phyloP scores from a whole-genome alignment of 2,888 invertebrate species.

The Luperina nickerlii region DNA sequence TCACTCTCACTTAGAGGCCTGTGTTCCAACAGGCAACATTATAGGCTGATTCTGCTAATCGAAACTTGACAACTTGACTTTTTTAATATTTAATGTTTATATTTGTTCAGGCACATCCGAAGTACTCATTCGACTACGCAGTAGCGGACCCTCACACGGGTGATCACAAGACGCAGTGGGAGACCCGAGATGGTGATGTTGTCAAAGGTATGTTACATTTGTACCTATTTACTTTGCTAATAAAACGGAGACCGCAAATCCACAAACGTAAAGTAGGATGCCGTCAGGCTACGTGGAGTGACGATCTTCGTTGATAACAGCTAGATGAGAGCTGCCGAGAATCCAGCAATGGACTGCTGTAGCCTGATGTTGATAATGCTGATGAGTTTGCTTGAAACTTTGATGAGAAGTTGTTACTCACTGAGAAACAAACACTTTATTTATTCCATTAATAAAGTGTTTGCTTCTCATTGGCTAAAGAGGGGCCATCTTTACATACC shows the following conservation, averaged over 20 bases:
- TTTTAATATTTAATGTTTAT: slow-evolving; percentile 17
- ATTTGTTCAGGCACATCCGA: slow-evolving; percentile 88
- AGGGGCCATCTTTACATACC: no score
- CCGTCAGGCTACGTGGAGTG: not conserved
- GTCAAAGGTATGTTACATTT: slow-evolving; percentile 85
- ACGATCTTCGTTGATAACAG: not conserved
- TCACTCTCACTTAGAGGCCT: no score
- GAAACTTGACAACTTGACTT: not conserved
- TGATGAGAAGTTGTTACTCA: not conserved
- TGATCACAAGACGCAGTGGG: slow-evolving; percentile 91
- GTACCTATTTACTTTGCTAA: not conserved
- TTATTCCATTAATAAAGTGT: not conserved
- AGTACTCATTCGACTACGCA: slow-evolving; percentile 91
- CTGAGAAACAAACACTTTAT: not conserved
- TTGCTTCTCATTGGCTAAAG: no score
- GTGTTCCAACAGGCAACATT: no score
- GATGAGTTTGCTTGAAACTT: not conserved
- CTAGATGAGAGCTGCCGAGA: not conserved
- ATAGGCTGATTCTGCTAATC: no score
- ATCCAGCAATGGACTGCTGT: not conserved
- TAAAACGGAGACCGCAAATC: not conserved
- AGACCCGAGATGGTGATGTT: slow-evolving; percentile 91
- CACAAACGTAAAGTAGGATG: not conserved
- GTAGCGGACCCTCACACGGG: slow-evolving; percentile 92
- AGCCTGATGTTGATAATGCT: not conserved